Evolutionary conservation across 2,113 vertebrate genomes (phyloP).

Genomic region (Amblyornis subalaris): DNA sequence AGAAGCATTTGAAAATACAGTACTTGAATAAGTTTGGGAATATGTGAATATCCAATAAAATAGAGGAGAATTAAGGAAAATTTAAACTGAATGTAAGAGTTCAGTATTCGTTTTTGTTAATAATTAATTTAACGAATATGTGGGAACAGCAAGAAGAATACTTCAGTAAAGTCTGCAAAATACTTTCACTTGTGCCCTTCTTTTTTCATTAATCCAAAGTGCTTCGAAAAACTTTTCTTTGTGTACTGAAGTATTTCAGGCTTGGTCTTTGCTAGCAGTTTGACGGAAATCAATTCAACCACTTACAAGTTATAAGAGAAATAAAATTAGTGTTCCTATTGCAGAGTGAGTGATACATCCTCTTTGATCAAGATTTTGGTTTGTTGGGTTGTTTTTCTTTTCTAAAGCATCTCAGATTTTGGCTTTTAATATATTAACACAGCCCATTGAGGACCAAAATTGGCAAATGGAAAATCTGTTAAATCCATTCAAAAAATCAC

Average conservation of each 20-base stretch:
- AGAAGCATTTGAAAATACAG: neutral
- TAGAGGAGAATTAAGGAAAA: neutral
- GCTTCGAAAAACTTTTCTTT: neutral
- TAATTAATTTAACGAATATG: neutral
- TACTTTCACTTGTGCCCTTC: neutral
- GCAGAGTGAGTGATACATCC: neutral
- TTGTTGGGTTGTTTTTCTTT: neutral
- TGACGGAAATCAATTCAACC: neutral
- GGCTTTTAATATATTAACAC: neutral
- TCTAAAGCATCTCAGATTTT: neutral
- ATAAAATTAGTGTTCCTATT: neutral
- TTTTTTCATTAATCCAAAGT: neutral
- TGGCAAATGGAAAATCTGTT: neutral
- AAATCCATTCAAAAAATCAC: neutral
- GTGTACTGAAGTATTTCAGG: neutral
- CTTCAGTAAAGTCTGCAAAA: neutral
- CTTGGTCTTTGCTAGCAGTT: neutral
- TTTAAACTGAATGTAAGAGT: neutral
- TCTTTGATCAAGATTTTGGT: neutral
- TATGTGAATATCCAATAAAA: neutral
- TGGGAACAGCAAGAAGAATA: neutral
- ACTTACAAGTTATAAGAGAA: neutral
- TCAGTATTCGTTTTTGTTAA: neutral
- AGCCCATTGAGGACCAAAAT: neutral
- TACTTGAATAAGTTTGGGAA: neutral